Base-by-base conservation (phyloP, 2,888 invertebrate genomes). In the Apomyelois bistriatella region DNA sequence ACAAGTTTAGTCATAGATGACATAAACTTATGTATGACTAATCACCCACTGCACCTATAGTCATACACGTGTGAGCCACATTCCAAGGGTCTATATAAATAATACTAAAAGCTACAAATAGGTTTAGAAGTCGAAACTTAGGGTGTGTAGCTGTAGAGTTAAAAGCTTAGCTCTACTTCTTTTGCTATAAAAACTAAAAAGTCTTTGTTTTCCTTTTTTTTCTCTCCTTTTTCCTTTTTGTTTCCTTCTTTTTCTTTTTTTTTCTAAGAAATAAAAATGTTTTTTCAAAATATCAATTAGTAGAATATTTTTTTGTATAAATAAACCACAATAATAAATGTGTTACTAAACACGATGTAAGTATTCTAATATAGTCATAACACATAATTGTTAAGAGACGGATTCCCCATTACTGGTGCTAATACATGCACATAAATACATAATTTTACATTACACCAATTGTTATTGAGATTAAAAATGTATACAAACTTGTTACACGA, bases 11-110 rank as follows among this genome's bases (percentile, higher is more conserved):
- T 13, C 43, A 30, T 10, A 10, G 52, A 50, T 55, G 55, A 53
- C 53, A 50, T 55, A 55, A 55, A 3, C 41, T 36, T 40, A 41
- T 40, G 51, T 41, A 46, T 55, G 53, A 55, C 50, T 55, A 55
- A 55, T 50, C 40, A 32, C 5, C 5, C 22, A 13, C 43, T 30
- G 30, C 43, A 30, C 30, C 30, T 41, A 16, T 17, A 22, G 6
- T 17, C 17, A 30, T 28, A 42, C 42, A 43, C 43, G 43, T 43
- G 43, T 43, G 30, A 43, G 15, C 30, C 43, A 43, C 43, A 43
- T 43, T 43, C 43, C 43, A 7, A 7, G 13, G 13, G 13, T 28
- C 30, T 43, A 28, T 5, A n/a, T n/a, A n/a, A n/a, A n/a, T n/a
- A n/a, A n/a, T n/a, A n/a, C n/a, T n/a, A n/a, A n/a, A n/a, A n/a